These are phyloP conservation scores for Amazona vittata DNA, from an alignment of 2,113 vertebrate species.

Conservation along the genomic window DNA sequence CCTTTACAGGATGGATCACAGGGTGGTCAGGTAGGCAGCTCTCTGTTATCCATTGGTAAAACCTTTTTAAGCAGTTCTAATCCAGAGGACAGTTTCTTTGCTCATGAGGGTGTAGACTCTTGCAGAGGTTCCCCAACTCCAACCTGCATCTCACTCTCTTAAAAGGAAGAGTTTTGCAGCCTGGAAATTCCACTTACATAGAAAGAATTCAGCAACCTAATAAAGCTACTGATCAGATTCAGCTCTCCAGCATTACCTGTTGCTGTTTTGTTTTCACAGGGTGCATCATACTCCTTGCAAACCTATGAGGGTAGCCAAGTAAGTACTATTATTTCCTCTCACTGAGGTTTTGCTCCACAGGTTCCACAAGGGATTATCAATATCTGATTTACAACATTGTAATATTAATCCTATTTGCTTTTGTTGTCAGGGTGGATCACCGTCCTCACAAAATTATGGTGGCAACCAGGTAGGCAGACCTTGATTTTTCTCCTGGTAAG, in stretches of 20 bases:
- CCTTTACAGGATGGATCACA: constrained; percentile 23
- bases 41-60: background rate
- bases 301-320: constrained; percentile 15
- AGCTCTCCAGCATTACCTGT: background rate
- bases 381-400: background rate
- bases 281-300: constrained; percentile 11
- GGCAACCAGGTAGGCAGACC: constrained; percentile 4
- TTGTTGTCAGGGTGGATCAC: constrained; percentile 16
- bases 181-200: background rate
- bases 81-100: background rate
- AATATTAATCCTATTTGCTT: background rate
- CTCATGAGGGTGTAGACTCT: background rate
- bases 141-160: background rate
- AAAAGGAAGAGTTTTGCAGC: background rate
- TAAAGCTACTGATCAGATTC: background rate
- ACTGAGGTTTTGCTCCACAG: background rate
- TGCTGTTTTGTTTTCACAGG: background rate
- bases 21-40: background rate
- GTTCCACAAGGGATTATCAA: background rate
- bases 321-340: background rate
- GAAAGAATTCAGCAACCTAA: background rate
- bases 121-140: background rate
- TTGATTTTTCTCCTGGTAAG: background rate
- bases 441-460: constrained; percentile 30
- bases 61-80: background rate